Evolutionary conservation across 2,113 vertebrate species (phyloP), one percentile per base, ranked within the genome.

Genomic region (Sorex fumeus): DNA sequence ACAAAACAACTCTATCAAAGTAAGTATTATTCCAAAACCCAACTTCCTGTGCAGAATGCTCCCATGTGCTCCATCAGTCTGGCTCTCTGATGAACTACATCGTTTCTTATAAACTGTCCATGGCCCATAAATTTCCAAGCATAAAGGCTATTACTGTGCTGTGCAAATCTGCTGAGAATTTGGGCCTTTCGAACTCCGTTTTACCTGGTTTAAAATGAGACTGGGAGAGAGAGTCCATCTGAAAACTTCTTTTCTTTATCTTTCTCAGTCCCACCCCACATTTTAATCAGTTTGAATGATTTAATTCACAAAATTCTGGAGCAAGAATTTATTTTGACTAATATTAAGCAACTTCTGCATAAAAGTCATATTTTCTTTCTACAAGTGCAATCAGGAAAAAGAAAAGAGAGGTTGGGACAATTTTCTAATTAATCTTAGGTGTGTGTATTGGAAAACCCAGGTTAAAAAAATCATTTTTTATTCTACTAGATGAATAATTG

Each of bases 61-160:
- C 98, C 98, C 98, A 97, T 97, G 98, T 98, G 98, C 97, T 98
- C 98, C 97, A 98, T 98, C 98, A 96, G 98, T 98, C 98, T 98
- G 98, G 98, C 97, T 97, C 98, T 98, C 98, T 98, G 98, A 99
- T 98, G 98, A 98, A 99, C 98, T 99, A 98, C 98, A 98, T 98
- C 98, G 97, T 98, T 98, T 98, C 98, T 99, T 98, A 98, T 98
- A 99, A 99, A 99, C 98, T 98, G 98, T 98, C 98, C 98, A 98
- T 98, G 99, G 98, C 98, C 98, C 98, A 99, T 99, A 99, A 99
- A 99, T 99, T 98, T 98, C 97, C 98, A 98, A 97, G 98, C 97
- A 98, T 98, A 97, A 98, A 99, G 98, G 98, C 97, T 97, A 98
- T 98, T 98, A 98, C 98, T 97, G 98, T 98, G 97, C 98, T 97